Evolutionary conservation across 92 coral and sea anemone species (phyloP), one percentile per base, ranked within the genome.

Genomic region (Scolanthus callimorphus): DNA sequence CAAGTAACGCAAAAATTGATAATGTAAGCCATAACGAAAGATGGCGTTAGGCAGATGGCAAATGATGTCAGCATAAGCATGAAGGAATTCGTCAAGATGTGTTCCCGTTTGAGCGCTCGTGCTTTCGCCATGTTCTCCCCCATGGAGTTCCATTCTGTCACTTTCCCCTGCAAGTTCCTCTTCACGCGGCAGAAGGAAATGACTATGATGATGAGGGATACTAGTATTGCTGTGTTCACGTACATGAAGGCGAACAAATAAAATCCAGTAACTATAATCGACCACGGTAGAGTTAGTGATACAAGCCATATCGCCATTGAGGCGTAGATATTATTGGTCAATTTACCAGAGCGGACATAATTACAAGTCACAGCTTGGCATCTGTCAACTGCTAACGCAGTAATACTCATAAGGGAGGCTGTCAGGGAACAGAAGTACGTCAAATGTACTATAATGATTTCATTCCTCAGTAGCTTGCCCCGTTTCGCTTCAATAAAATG

Each of bases 311-410:
- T 74, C 1, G 55, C 53, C 10, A 56, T 29, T 8, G 73, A 74
- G 1, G 63, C 31, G 31, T 38, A 25, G 19, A 63, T 25, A 59
- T 69, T 61, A 37, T 64, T 48, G 12, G 24, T 46, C 0, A 28
- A 44, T 28, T 64, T 74, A 12, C 41, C 47, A 21, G 31, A 17
- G 43, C 80, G 27, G 1, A 51, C 53, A 0, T 48, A 63, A 4
- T 67, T 65, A 48, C 77, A 76, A 49, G 73, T 76, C 8, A 82
- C 38, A 11, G 89, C 82, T 0, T 62, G 55, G 51, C 82, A 69
- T 44, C 89, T 66, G 37, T 67, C 82, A 8, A 62, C 60, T 2
- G 88, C 71, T 44, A 81, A 26, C 31, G 88, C 74, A 3, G 82
- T 68, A 17, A 81, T 52, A 53, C 73, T 81, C 58, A 81, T 53